Evolutionary conservation across 2,797 vertebrate genomes (phyloP).

Genomic region (Margarornis squamiger): DNA sequence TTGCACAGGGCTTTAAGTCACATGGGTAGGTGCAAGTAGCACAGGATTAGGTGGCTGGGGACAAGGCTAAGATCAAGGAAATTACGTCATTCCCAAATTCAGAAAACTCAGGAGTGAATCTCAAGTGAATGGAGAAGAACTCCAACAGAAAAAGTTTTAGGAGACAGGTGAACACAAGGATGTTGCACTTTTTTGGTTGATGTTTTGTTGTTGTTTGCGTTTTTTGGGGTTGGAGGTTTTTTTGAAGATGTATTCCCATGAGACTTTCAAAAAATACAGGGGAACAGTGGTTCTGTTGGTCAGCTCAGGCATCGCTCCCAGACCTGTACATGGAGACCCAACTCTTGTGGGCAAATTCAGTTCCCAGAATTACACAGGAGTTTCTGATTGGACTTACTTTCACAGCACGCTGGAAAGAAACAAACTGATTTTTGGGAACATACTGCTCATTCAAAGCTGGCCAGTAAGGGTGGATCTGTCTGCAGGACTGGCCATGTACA

Average conservation of each 20-base stretch:
- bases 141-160: neutral
- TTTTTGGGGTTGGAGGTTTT: neutral
- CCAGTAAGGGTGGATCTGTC: neutral
- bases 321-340: rapidly evolving
- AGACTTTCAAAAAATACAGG: neutral
- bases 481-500: no score
- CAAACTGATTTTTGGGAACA: neutral
- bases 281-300: neutral
- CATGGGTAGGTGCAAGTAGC: slow-evolving; percentile 55
- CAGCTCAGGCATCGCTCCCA: neutral
- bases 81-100: neutral
- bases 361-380: neutral
- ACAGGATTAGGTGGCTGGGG: slow-evolving; percentile 35
- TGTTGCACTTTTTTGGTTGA: neutral
- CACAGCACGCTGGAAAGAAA: neutral
- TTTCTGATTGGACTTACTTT: neutral
- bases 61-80: slow-evolving; percentile 24
- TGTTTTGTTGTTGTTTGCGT: neutral
- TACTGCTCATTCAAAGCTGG: neutral
- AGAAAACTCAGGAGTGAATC: neutral
- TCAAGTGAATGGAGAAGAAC: neutral
- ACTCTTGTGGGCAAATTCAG: neutral
- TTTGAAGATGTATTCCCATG: neutral
- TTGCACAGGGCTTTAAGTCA: slow-evolving; percentile 6
- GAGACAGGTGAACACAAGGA: neutral